phyloP scores from a whole-genome alignment of 2,113 vertebrate species.

The Phoenicopterus ruber region DNA sequence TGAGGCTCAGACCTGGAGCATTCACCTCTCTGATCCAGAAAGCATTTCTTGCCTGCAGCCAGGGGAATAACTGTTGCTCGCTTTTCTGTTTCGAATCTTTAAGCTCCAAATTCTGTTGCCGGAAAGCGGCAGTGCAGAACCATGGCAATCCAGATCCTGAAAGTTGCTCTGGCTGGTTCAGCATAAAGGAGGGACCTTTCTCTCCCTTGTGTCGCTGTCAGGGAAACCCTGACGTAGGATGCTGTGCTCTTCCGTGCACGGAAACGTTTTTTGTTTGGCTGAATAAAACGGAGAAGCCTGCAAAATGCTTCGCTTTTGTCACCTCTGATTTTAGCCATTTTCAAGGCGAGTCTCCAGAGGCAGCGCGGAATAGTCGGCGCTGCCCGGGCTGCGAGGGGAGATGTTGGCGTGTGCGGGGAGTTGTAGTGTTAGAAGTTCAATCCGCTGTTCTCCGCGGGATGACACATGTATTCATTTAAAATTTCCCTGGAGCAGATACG shows the following conservation, averaged over 20 bases:
- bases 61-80: not conserved
- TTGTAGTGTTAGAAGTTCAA: not conserved
- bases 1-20: not conserved
- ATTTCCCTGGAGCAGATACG: not conserved
- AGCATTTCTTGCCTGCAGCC: not conserved
- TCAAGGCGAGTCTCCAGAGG: not conserved
- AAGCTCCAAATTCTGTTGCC: not conserved
- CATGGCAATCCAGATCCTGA: not conserved
- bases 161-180: not conserved
- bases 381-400: not conserved
- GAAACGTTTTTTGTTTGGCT: not conserved
- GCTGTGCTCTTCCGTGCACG: not conserved
- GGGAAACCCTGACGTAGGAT: not conserved
- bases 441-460: not conserved
- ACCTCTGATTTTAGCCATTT: not conserved
- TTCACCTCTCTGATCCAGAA: not conserved
- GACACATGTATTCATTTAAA: constrained; percentile 48
- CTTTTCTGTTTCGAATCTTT: not conserved
- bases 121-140: not conserved
- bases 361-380: not conserved
- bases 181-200: not conserved
- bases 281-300: not conserved
- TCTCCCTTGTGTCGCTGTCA: not conserved
- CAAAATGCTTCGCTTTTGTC: not conserved
- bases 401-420: not conserved